A percentile compares a stretch with the other conserved stretches of the same genome.
Evolutionary conservation across 2,113 vertebrate species (phyloP).

Genomic region (Balaenoptera acutorostrata): DNA sequence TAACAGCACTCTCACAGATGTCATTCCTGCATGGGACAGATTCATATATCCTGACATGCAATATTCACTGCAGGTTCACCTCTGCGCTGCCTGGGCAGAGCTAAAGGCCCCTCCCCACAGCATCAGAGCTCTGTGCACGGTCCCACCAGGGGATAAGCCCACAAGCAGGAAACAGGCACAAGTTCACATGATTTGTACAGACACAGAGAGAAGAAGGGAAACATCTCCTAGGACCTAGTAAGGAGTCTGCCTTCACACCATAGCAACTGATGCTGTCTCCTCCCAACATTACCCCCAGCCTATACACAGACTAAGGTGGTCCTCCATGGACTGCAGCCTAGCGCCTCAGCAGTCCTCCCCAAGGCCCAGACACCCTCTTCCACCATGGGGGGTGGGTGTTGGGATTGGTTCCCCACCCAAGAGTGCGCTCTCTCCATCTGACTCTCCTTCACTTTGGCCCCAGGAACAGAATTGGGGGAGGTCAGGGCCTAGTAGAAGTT

Average conservation of each 20-base stretch:
- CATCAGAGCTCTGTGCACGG: too few relatives aligned
- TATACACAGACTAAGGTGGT: not conserved
- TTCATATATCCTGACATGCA: not conserved
- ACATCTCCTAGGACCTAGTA: not conserved
- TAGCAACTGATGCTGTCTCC: not conserved
- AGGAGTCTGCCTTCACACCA: not conserved
- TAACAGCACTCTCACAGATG: not conserved
- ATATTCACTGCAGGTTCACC: not conserved
- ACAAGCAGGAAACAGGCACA: not conserved
- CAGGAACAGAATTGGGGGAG: slow-evolving; percentile 21
- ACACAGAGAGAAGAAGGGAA: not conserved
- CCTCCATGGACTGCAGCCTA: not conserved
- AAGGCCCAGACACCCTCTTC: not conserved
- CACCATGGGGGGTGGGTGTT: not conserved
- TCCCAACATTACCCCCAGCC: not conserved
- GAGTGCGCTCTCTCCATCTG: not conserved
- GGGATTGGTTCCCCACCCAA: not conserved
- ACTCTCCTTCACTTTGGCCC: not conserved
- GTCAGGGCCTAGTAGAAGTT: not conserved
- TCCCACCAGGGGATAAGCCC: not conserved
- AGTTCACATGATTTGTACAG: not conserved
- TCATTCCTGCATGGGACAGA: not conserved
- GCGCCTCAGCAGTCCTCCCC: not conserved
- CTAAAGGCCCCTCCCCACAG: not conserved
- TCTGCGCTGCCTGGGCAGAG: not conserved